Conservation (phyloP, 2,888 invertebrate species). For the Agrenia bidenticulata region DNA sequence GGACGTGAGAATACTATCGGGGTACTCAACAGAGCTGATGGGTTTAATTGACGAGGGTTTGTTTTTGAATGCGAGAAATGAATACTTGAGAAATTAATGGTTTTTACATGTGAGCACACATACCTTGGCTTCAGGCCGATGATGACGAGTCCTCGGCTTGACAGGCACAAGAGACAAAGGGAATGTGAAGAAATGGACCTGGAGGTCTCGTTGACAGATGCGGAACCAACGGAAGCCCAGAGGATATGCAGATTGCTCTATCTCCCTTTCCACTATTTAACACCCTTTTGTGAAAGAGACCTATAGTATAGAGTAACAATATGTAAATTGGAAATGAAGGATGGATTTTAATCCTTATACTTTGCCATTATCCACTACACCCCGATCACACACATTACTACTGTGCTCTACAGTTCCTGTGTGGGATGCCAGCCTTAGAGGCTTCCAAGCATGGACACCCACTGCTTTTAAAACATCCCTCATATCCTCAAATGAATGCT, state of each 20-base stretch:
- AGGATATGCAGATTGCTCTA: constrained; percentile 5
- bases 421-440: no score
- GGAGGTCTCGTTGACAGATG: constrained; percentile 7
- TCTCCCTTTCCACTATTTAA: constrained; percentile 20
- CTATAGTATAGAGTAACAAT: not conserved
- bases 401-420: no score
- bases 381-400: no score
- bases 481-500: no score
- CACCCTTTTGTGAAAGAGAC: not conserved
- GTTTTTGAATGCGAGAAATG: not conserved
- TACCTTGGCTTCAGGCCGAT: no score
- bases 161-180: constrained; percentile 1
- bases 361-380: no score
- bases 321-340: constrained; percentile 9
- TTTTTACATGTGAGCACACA: not conserved
- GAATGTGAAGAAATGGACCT: constrained; percentile 7
- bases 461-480: no score
- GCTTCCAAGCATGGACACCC: no score
- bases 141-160: no score
- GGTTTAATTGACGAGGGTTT: no score
- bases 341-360: not conserved
- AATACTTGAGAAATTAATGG: not conserved
- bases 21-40: no score
- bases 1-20: no score
- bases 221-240: constrained; percentile 13